Evolutionary conservation across 53 echinoderm and acorn worm genomes (phyloP), one percentile per base, ranked within the genome.

Genomic region (Holothuria scabra): DNA sequence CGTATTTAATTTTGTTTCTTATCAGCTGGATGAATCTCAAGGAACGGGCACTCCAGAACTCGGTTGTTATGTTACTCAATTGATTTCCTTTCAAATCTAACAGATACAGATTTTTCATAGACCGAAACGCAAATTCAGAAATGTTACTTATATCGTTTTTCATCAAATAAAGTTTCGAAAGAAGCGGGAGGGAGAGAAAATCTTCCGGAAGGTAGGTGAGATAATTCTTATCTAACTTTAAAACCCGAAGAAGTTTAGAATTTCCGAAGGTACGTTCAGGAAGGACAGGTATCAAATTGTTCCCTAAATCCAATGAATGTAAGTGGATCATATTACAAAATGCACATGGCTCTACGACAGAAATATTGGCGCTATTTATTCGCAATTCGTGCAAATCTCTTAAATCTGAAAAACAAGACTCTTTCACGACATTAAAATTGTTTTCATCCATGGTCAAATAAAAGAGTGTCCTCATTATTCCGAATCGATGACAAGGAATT

Each of bases 211-310:
- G 72, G 12, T 8, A 56, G 22, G 48, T 60, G 25, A 95, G 86
- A 23, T 65, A 46, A 57, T 95, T 95, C 22, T 78, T 26, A 46
- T 74, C 65, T 38, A 90, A 48, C 46, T 87, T 52, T 6, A 90
- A 28, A 2, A 28, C 13, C 7, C 41, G 38, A 13, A 89, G 26
- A 30, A 86, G 34, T 52, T 59, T 60, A 65, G 69, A 79, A 24
- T 74, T 66, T 44, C 31, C 60, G 38, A 95, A 90, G 63, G 90
- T 86, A 25, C 52, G 86, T 28, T 67, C 33, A 23, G 88, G 86
- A 55, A 95, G 60, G 28, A 4, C 24, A 28, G 33, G 28, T 30
- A 95, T 88, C 34, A 65, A 48, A 64, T 95, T 95, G 22, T 79
- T 37, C 25, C 76, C 56, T 46, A 90, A 49, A 41, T 87, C 70